Base-by-base conservation (phyloP, 2,797 vertebrate species). In the Lutjanus campechanus region DNA sequence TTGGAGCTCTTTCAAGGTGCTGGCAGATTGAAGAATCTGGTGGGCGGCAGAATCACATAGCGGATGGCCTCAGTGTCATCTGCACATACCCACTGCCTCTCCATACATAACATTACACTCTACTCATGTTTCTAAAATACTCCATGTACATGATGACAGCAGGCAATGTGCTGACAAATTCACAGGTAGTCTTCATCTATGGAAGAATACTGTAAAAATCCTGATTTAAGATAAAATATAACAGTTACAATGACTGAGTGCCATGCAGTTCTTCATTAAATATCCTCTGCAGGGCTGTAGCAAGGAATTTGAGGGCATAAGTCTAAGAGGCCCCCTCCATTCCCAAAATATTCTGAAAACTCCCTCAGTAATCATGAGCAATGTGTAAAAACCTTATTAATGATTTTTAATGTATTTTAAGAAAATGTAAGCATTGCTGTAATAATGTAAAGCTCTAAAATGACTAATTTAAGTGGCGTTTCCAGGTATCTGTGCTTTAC, bases 1-100 rank as follows among this genome's bases (percentile, higher is more conserved):
- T 85, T 94, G 93, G 91, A 92, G 88, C 83, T 62, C 68, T 76
- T 87, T 93, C 88, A 93, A 90, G 88, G 92, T 93, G 89, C 89
- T 95, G 93, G 93, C 95, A 95, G 93, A 92, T 70, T 89, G 92
- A 91, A 86, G 90, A 79, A 88, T 89, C 62, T 73, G 79, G 94
- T 95, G 93, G 95, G 95, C 64, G 94, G 91, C 66, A 86, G 86
- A 88, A 91, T 94, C 91, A 94, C 90, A 92, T 88, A 90, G 85
- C 64, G 58, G 84, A 84, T 83, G 91, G 90, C 93, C 93, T 86
- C 58, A 36, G 88, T 92, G 94, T 93, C 93, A 93, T 86, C 86
- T 86, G 76, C 88, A 91, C 87, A 82, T 81, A 88, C 90, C 76
- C 84, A 87, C 82, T 85, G 87, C 87, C 82, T 88, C 75, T 82